These are phyloP conservation scores for Oenanthe melanoleuca DNA, from an alignment of 2,113 vertebrate genomes.

Conservation along the genomic window DNA sequence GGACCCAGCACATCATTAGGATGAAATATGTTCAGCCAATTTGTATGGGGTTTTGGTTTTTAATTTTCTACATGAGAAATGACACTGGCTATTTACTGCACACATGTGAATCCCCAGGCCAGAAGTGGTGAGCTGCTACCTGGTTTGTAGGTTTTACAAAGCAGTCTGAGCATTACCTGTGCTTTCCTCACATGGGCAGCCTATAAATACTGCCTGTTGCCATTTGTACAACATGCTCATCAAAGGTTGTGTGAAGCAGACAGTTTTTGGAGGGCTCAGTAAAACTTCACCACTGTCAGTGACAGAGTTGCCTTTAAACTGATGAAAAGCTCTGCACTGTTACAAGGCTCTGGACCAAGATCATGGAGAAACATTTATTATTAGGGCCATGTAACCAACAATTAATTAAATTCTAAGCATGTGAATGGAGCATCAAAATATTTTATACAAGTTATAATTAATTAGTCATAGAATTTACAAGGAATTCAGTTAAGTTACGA, in stretches of 20 bases:
- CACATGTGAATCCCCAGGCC: background rate
- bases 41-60: background rate
- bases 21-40: background rate
- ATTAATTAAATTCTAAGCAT: conserved; percentile 10
- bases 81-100: background rate
- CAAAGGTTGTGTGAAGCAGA: conserved; percentile 2
- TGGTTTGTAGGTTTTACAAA: background rate
- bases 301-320: background rate
- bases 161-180: background rate
- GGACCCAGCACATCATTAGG: background rate
- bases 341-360: background rate
- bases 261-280: background rate
- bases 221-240: background rate
- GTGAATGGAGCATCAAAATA: background rate
- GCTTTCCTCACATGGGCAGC: background rate
- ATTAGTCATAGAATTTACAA: background rate
- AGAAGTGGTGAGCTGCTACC: background rate
- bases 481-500: background rate
- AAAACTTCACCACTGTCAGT: conserved; percentile 21
- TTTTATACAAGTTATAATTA: conserved; percentile 34
- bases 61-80: background rate
- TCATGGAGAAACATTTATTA: background rate
- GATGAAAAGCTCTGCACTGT: conserved; percentile 9
- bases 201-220: background rate
- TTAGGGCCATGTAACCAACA: background rate